Conservation (phyloP, 2,113 vertebrate species). For the Arothron firmamentum region DNA sequence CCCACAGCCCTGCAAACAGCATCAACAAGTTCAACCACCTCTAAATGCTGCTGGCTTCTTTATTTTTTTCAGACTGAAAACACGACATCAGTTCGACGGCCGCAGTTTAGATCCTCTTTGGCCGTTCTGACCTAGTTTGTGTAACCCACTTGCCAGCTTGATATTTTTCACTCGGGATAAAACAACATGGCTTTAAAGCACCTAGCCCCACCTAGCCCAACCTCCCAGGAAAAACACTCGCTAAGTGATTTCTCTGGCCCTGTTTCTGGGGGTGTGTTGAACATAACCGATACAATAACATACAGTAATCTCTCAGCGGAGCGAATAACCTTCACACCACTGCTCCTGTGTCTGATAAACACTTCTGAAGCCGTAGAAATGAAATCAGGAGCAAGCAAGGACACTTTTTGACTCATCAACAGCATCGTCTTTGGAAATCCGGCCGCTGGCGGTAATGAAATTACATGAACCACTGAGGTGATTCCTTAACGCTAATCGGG, state of each 20-base stretch:
- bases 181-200: conserved; percentile 7
- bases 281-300: conserved; percentile 4
- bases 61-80: conserved; percentile 15
- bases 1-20: neutral
- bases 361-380: no score
- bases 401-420: neutral
- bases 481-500: conserved; percentile 22
- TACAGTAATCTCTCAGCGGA: conserved; percentile 8
- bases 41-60: no score
- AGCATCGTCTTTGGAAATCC: neutral
- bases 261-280: conserved; percentile 9
- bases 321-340: neutral
- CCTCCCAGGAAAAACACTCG: neutral
- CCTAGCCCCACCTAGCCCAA: conserved; percentile 4
- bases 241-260: conserved; percentile 3
- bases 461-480: conserved; percentile 22
- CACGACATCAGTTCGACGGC: conserved; percentile 22
- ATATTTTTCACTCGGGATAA: conserved; percentile 14
- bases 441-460: neutral
- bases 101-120: conserved; percentile 40
- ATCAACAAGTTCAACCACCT: neutral
- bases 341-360: neutral
- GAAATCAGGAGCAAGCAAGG: no score
- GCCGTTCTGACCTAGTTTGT: conserved; percentile 49
- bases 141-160: conserved; percentile 39